phyloP scores from a whole-genome alignment of 2,113 vertebrate species.

The Odocoileus hemionus region DNA sequence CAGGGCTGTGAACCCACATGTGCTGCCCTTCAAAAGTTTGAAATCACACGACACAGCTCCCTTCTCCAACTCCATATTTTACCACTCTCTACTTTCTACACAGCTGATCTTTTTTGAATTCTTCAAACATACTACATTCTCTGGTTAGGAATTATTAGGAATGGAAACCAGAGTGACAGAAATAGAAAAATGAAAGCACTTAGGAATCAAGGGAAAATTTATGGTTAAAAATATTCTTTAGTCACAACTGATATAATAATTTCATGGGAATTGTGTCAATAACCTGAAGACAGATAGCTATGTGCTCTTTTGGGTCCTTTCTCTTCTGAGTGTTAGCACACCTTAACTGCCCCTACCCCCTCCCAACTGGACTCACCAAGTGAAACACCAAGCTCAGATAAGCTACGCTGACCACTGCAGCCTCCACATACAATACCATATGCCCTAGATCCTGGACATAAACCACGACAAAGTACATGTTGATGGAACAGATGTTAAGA shows the following conservation, averaged over 20 bases:
- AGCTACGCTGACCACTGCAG: slow-evolving; percentile 77
- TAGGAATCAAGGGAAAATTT: background rate
- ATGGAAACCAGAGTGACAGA: background rate
- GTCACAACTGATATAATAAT: background rate
- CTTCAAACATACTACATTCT: background rate
- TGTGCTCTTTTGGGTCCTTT: background rate
- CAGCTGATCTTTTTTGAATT: background rate
- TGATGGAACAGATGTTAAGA: slow-evolving; percentile 90
- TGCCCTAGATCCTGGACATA: no score
- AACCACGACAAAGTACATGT: slow-evolving; percentile 75
- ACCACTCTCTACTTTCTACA: no score
- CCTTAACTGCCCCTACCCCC: background rate
- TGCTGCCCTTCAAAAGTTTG: background rate
- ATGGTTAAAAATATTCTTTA: background rate
- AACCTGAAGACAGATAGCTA: background rate
- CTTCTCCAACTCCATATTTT: no score
- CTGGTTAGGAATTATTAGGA: background rate
- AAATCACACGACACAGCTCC: no score
- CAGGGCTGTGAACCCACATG: background rate
- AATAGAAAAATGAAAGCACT: background rate
- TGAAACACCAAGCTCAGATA: slow-evolving; percentile 94
- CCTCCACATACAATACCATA: no score
- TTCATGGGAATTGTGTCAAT: background rate
- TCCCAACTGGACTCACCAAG: slow-evolving; percentile 84
- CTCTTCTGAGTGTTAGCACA: background rate